phyloP scores from a whole-genome alignment of 2,888 invertebrate species.

The Leptopterna dolabrata region DNA sequence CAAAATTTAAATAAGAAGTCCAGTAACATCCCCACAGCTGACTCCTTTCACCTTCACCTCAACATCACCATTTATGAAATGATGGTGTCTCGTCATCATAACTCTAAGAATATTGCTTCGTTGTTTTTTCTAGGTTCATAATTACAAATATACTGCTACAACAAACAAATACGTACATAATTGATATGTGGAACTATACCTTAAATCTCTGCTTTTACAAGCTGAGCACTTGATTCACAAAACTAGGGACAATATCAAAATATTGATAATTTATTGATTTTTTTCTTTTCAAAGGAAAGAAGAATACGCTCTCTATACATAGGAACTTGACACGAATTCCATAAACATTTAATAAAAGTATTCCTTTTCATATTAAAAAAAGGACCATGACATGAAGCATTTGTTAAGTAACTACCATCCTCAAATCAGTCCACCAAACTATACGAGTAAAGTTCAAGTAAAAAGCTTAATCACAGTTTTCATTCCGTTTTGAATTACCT shows the following conservation, averaged over 20 bases:
- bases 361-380: not conserved
- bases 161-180: not conserved
- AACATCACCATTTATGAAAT: no score
- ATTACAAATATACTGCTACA: not conserved
- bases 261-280: not conserved
- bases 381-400: slow-evolving; percentile 17
- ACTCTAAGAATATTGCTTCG: not conserved
- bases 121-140: not conserved
- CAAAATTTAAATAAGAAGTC: not conserved
- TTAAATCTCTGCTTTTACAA: not conserved
- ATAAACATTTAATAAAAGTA: not conserved
- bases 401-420: slow-evolving; percentile 11
- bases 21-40: not conserved
- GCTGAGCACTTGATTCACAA: not conserved
- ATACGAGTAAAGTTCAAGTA: not conserved
- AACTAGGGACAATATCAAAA: not conserved
- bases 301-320: not conserved
- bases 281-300: not conserved
- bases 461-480: slow-evolving; percentile 21
- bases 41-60: not conserved
- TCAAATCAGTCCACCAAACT: slow-evolving; percentile 31
- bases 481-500: not conserved
- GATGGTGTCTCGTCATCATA: not conserved
- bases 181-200: not conserved
- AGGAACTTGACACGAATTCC: slow-evolving; percentile 30